Evolutionary conservation across 2,113 vertebrate species (phyloP), one percentile per base, ranked within the genome.

Genomic region (Micromys minutus): DNA sequence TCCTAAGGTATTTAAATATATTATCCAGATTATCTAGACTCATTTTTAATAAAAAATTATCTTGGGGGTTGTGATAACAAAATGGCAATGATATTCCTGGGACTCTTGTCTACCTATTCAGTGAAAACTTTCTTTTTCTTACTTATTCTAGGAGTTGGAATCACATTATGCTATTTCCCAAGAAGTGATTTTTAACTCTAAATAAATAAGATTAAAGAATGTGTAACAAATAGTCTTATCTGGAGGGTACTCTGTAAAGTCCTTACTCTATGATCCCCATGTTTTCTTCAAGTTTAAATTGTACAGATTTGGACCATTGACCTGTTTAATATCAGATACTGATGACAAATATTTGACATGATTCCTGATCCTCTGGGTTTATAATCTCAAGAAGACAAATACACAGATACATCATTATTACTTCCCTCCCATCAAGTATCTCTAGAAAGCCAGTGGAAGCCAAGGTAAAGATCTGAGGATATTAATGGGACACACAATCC

Each of bases 1-100:
- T 91, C 50, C 83, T 95, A 94, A 93, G n/a, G 77, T 65, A 72
- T 91, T 96, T 97, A 91, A 94, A 63, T 71, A 55, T 55, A 95
- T 26, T 61, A 34, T 50, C 69, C 39, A 90, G n/a, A 90, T 90
- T 85, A 65, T 57, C 29, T 10, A 29, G 47, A 34, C 92, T 96
- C 22, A 22, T 89, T 96, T 94, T 96, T 80, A 87, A 90, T 91
- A 50, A 61, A 94, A 21, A 72, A 89, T 76, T 75, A 65, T 61
- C 77, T 92, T 67, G 36, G 21, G 59, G 3, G 2, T 63, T 19
- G 3, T 55, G 77, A 97, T 59, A 91, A 90, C 45, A 52, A 94
- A 95, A 96, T 36, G 36, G 34, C 87, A 95, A 76, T 91, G 91
- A 93, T 88, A 80, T 7, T 55, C 57, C 24, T 16, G 31, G 9